Evolutionary conservation across 92 coral and sea anemone species (phyloP).

Genomic region (Paragorgia papillata): DNA sequence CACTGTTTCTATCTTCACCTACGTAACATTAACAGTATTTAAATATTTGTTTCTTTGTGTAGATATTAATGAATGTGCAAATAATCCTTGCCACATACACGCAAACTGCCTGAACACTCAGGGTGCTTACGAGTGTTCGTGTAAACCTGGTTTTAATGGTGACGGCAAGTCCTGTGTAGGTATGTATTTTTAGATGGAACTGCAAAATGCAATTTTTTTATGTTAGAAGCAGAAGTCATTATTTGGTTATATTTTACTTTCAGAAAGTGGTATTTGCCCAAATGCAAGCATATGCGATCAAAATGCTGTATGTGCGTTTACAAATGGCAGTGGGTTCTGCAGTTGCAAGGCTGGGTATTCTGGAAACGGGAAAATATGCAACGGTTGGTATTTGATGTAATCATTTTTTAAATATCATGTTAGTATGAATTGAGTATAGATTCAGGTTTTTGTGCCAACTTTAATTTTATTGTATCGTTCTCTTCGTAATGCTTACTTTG

Average conservation of each 20-base stretch:
- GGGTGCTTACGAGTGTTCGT: slow-evolving; percentile 63
- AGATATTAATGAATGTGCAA: slow-evolving; percentile 66
- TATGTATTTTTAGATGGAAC: neutral
- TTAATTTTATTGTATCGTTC: no score
- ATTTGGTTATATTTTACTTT: neutral
- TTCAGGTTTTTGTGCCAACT: no score
- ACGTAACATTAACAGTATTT: no score
- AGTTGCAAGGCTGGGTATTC: slow-evolving; percentile 61
- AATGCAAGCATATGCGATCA: slow-evolving; percentile 47
- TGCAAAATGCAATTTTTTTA: neutral
- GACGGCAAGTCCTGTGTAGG: slow-evolving; percentile 6
- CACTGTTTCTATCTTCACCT: no score
- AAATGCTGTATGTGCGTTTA: slow-evolving; percentile 49
- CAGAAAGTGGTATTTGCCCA: slow-evolving; percentile 50
- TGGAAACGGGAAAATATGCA: slow-evolving; percentile 56
- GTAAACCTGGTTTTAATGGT: slow-evolving; percentile 46
- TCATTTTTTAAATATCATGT: neutral
- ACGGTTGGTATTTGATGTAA: slow-evolving; percentile 41
- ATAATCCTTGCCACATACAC: slow-evolving; percentile 48
- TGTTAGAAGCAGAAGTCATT: neutral
- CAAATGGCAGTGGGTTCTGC: slow-evolving; percentile 41
- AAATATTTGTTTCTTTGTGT: neutral
- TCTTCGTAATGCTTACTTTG: no score
- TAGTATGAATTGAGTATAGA: neutral
- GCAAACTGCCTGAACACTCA: slow-evolving; percentile 56